Base-by-base conservation (phyloP, 2,888 invertebrate genomes). In the Cordilura impudica region DNA sequence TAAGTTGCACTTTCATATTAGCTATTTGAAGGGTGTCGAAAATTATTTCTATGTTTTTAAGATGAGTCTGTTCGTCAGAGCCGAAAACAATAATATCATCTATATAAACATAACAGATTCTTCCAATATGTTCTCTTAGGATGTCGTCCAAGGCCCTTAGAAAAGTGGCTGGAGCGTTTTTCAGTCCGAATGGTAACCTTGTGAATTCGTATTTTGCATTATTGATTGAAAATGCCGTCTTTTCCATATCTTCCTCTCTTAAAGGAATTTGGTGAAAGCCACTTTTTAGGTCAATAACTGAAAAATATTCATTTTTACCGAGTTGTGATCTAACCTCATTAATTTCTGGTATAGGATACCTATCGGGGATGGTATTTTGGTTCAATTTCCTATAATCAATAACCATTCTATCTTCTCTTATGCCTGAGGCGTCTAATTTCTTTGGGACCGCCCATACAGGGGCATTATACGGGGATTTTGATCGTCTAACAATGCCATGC, bases 281-380 rank as follows among this genome's bases (percentile, higher is more conserved):
- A n/a, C n/a, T n/a, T 54, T 67, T 67, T 12, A 67, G 23, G 45
- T 56, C 67, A 8, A 56, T 21, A 12, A 54, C 54, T 2, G 53
- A 53, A 53, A 66, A 54, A 14, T 1, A 39, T 23, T 54, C 53
- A 21, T n/a, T 56, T 7, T 45, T 61, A 3, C 23, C 23, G 18
- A 56, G 35, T 56, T 56, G 56, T 5, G 56, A 7, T 12, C 35
- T 2, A 14, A 35, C 56, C 7, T 35, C 35, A 16, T 54, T 54
- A 29, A 54, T n/a, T n/a, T 54, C n/a, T 29, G 26, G 29, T 54
- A 29, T n/a, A n/a, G 56, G 56, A 39, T 56, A 56, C 19, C 35
- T 61, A 12, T 61, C 60, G 4, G 60, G 60, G n/a, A 61, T 45
- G n/a, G 45, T 61, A 14, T 14, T 45, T 45, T 61, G 45, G 26